Base-by-base conservation (phyloP, 2,113 vertebrate genomes). In the Coregonus clupeaformis region DNA sequence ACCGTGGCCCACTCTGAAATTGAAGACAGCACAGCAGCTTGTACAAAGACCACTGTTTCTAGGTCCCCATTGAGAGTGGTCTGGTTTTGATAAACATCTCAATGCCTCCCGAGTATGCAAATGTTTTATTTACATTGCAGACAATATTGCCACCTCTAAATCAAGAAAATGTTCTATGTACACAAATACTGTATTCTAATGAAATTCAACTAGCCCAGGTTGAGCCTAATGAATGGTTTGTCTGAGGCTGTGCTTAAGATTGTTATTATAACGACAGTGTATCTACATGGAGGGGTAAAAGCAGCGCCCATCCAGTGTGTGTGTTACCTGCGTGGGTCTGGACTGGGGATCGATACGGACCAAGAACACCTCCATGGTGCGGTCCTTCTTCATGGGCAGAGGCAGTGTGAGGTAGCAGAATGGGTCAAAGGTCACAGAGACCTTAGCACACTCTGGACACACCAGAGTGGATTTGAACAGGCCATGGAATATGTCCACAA, bases 371-470 rank as follows among this genome's bases (percentile, higher is more conserved):
- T 97, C 96, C 95, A 97, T 96, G 20, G 93, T 91, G 13, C 95
- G 92, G 80, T 97, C 95, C 82, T 95, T 97, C 86, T 96, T 97
- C 93, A 96, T 93, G 71, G 96, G 96, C 71, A 97, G 89, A 79
- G 96, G 96, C 74, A 97, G 89, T 14, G 95, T 96, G 90, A 97
- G 92, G 92, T 97, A 97, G 92, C 96, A 97, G 91, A 97, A 97
- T 3, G 96, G 96, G 81, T 97, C 96, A 87, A 97, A 97, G 62
- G 96, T 97, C 68, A 97, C 96, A 2, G 96, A 97, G 79, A 97
- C 91, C 84, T 95, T 96, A 60, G 93, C 89, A 85, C 96, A 97
- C 79, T 96, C 94, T 24, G 96, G 96, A 66, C 96, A 97, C 74
- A 97, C 95, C 80, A 97, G 88, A 0, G 96, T 97, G 62, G 95